Percentiles rank a stretch among this genome's conserved stretches.
These are phyloP conservation scores for Bombus balteatus DNA, from an alignment of 1,140 invertebrate genomes.

Conservation along the genomic window DNA sequence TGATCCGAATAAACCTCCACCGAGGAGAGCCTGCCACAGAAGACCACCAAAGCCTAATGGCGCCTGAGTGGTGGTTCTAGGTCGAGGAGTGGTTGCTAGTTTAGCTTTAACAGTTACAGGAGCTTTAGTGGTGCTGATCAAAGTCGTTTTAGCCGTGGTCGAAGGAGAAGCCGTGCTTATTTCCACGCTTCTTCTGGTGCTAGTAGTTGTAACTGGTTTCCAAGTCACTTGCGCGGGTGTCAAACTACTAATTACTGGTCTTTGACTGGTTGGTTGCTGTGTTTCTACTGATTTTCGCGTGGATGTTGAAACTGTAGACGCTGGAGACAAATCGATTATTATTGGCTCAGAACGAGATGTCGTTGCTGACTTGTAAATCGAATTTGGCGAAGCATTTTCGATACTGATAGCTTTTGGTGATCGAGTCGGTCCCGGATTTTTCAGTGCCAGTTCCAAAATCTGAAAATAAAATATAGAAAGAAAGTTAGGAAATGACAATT, in stretches of 20 bases:
- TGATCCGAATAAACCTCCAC: slow-evolving; percentile 69
- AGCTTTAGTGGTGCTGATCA: slow-evolving; percentile 67
- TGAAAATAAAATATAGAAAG: slow-evolving; percentile 46
- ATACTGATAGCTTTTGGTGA: slow-evolving; percentile 77
- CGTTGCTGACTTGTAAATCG: slow-evolving; percentile 35
- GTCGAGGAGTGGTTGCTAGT: slow-evolving; percentile 64
- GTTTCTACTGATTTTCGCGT: slow-evolving; percentile 27
- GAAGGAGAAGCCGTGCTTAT: not conserved
- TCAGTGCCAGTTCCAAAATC: slow-evolving; percentile 78
- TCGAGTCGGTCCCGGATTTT: slow-evolving; percentile 71
- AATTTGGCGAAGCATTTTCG: slow-evolving; percentile 67
- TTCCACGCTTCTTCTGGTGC: slow-evolving; percentile 12
- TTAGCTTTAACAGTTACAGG: slow-evolving; percentile 66
- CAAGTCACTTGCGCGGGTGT: slow-evolving; percentile 46
- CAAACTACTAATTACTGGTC: not conserved
- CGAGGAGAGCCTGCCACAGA: slow-evolving; percentile 75
- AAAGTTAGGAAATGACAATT: not conserved
- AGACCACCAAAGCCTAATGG: slow-evolving; percentile 72
- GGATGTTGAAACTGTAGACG: slow-evolving; percentile 15
- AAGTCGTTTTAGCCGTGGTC: slow-evolving; percentile 58
- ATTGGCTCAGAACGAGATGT: slow-evolving; percentile 61
- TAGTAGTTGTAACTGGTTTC: slow-evolving; percentile 51
- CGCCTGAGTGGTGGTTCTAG: slow-evolving; percentile 59
- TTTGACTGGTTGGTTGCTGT: not conserved
- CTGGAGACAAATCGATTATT: slow-evolving; percentile 70